Percentiles rank a stretch among this genome's conserved stretches.
These are phyloP conservation scores for Tyto alba DNA, from an alignment of 2,113 vertebrate species.

Conservation along the genomic window DNA sequence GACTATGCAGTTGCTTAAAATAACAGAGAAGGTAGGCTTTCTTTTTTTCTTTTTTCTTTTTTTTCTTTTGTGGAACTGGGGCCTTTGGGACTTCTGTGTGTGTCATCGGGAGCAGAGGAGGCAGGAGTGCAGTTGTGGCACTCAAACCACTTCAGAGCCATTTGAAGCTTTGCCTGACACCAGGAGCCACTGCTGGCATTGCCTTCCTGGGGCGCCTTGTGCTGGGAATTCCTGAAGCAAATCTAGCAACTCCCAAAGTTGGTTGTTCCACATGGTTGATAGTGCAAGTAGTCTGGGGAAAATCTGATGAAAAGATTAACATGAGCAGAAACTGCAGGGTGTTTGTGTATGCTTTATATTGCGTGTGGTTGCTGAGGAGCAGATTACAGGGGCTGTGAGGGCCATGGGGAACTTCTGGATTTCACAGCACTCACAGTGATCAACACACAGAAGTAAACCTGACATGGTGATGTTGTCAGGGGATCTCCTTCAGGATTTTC, in stretches of 20 bases:
- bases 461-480: neutral
- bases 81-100: neutral
- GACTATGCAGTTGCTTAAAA: neutral
- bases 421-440: neutral
- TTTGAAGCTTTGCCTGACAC: neutral
- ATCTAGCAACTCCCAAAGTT: neutral
- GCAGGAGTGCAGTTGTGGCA: neutral
- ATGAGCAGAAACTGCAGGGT: neutral
- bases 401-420: neutral
- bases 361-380: neutral
- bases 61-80: neutral
- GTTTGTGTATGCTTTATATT: neutral
- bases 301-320: neutral
- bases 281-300: neutral
- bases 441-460: neutral
- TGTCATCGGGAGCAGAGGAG: neutral
- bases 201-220: accelerated
- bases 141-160: neutral
- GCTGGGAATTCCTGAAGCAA: neutral
- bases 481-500: neutral
- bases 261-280: neutral
- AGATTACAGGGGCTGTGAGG: neutral
- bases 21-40: neutral
- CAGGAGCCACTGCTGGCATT: neutral
- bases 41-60: no score